phyloP scores from a whole-genome alignment of 2,888 invertebrate species.

The Danaus chrysippus region DNA sequence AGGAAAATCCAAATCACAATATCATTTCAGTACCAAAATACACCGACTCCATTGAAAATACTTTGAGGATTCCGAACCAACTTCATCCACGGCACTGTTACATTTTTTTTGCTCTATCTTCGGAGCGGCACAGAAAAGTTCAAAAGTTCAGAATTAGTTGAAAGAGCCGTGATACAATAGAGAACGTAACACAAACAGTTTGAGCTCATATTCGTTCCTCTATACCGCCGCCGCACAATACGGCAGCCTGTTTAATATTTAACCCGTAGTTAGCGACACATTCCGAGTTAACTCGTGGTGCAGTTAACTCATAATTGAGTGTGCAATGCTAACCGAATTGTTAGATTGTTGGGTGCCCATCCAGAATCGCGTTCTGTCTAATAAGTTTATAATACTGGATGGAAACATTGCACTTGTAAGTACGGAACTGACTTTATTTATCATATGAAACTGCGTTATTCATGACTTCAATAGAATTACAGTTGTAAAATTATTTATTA shows the following conservation, averaged over 20 bases:
- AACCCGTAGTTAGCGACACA: conserved; percentile 56
- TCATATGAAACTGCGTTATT: too few relatives aligned
- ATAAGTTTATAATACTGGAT: conserved; percentile 2
- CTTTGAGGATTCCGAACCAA: conserved; percentile 1
- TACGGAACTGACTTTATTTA: conserved; percentile 4
- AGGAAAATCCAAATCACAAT: background rate
- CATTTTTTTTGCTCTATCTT: conserved; percentile 4
- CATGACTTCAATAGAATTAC: too few relatives aligned
- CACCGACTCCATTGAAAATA: background rate
- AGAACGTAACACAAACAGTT: conserved; percentile 32
- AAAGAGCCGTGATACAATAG: conserved; percentile 20
- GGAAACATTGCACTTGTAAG: background rate
- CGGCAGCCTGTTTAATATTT: conserved; percentile 50
- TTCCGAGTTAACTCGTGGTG: conserved; percentile 47
- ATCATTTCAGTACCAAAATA: background rate
- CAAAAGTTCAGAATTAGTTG: conserved; percentile 20
- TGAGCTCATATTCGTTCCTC: conserved; percentile 34
- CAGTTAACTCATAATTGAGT: conserved; percentile 59
- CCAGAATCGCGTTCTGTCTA: conserved; percentile 17
- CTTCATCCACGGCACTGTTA: conserved; percentile 5
- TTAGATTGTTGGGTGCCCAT: conserved; percentile 34
- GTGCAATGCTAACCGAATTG: conserved; percentile 40
- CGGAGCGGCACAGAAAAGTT: conserved; percentile 19
- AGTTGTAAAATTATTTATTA: too few relatives aligned
- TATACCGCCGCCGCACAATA: conserved; percentile 35